Evolutionary conservation across 1,140 invertebrate genomes (phyloP).

Genomic region (Leptinotarsa lineolata): DNA sequence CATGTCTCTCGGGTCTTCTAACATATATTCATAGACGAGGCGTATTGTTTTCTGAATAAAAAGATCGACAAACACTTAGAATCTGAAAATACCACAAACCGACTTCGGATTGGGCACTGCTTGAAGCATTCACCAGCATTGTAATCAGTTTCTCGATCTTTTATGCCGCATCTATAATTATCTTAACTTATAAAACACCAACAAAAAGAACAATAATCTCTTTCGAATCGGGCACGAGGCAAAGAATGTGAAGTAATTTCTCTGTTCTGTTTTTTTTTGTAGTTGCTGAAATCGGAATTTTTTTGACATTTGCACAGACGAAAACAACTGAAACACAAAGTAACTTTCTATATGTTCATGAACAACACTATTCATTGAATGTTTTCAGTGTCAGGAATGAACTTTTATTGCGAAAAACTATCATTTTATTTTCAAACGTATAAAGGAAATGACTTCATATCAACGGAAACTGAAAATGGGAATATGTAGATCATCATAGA

Average conservation of each 20-base stretch:
- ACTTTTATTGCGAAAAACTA: too few relatives aligned
- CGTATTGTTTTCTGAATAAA: background rate
- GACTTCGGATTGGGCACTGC: background rate
- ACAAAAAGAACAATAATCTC: slow-evolving; percentile 3
- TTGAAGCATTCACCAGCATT: background rate
- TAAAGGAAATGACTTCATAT: too few relatives aligned
- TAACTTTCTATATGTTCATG: too few relatives aligned
- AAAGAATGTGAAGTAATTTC: background rate
- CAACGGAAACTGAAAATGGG: too few relatives aligned
- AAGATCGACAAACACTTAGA: background rate
- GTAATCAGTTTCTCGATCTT: slow-evolving; percentile 5
- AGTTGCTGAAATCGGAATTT: too few relatives aligned
- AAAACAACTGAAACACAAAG: too few relatives aligned
- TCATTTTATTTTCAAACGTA: too few relatives aligned
- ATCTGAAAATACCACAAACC: background rate
- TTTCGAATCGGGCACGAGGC: slow-evolving; percentile 1
- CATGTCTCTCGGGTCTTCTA: background rate
- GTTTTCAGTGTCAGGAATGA: too few relatives aligned
- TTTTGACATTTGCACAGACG: too few relatives aligned
- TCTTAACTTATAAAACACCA: background rate
- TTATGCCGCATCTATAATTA: background rate
- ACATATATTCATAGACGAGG: background rate
- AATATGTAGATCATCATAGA: too few relatives aligned
- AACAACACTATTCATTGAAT: too few relatives aligned
- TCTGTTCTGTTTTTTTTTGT: background rate